A percentile compares a stretch with the other conserved stretches of the same genome.
phyloP scores from a whole-genome alignment of 2,888 invertebrate species.

The Dryobotodes eremita region DNA sequence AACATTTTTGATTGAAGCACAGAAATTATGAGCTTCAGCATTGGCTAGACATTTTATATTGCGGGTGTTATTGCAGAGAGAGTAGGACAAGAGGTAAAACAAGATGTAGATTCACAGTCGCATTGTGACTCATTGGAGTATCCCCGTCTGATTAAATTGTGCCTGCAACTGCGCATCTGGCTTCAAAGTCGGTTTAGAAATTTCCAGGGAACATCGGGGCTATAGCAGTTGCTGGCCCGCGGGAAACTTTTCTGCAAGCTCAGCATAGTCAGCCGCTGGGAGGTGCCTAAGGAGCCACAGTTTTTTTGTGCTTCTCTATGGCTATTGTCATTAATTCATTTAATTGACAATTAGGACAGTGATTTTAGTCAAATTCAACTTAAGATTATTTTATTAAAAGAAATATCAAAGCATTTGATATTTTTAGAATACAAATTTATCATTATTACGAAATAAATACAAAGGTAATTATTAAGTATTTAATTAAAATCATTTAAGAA shows the following conservation, averaged over 20 bases:
- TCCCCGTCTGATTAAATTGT: not conserved
- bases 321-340: not conserved
- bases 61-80: too few species aligned
- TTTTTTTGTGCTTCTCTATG: not conserved
- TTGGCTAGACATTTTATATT: too few species aligned
- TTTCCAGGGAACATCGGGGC: not conserved
- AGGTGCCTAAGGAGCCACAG: not conserved
- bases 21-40: too few species aligned
- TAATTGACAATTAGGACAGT: not conserved
- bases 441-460: not conserved
- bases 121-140: not conserved
- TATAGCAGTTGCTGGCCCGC: not conserved
- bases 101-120: not conserved
- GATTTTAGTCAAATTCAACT: not conserved
- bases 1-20: not conserved
- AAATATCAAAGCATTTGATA: not conserved
- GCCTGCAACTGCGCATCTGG: not conserved
- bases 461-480: too few species aligned
- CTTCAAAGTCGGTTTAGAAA: not conserved
- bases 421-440: not conserved
- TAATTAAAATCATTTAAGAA: not conserved
- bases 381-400: not conserved
- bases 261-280: not conserved
- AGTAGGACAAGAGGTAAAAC: not conserved
- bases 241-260: not conserved